Base-by-base conservation (phyloP, 2,113 vertebrate genomes). In the Serinus canaria region DNA sequence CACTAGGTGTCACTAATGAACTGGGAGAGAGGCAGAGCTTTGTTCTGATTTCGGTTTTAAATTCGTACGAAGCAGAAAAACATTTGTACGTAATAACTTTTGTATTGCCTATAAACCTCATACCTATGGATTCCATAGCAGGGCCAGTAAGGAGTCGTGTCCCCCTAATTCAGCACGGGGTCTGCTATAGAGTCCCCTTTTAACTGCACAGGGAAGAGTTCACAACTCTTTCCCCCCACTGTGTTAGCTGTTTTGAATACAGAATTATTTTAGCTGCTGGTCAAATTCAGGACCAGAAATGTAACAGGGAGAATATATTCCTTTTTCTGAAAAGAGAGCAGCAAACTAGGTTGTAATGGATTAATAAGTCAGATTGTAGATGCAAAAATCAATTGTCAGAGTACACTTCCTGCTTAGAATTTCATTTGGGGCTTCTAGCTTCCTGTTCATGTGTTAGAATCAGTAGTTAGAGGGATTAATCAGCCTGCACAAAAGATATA, bases 1-100 rank as follows among this genome's bases (percentile, higher is more conserved):
- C 98, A 96, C 98, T 93, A 97, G 98, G 93, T 94, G 98, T 97
- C 98, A 83, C 96, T 97, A 94, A 87, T 7, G 93, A 96, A 95
- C 96, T 20, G 83, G 94, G 82, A 94, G 94, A 97, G 69, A 93
- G 67, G 24, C n/a, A n/a, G 22, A 90, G 62, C 60, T 64, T 72
- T 85, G 83, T 84, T 92, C 60, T 74, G 31, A 17, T 37, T 69
- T 86, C 87, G 50, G 44, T 74, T 68, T 87, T 68, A 60, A 63
- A 95, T 91, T 63, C 43, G 22, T 82, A 49, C 24, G 24, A 70
- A 56, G 75, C 59, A 83, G 69, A 90, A 93, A 88, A 88, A 50
- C 5, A 53, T 89, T 94, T 68, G 28, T 87, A 37, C 52, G 3
- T 19, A 81, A 72, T 73, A 95, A 96, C 28, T 96, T 90, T 81